Percentiles rank a stretch among this genome's conserved stretches.
Conservation (phyloP, 2,888 invertebrate species). For the Ypsolopha sequella region DNA sequence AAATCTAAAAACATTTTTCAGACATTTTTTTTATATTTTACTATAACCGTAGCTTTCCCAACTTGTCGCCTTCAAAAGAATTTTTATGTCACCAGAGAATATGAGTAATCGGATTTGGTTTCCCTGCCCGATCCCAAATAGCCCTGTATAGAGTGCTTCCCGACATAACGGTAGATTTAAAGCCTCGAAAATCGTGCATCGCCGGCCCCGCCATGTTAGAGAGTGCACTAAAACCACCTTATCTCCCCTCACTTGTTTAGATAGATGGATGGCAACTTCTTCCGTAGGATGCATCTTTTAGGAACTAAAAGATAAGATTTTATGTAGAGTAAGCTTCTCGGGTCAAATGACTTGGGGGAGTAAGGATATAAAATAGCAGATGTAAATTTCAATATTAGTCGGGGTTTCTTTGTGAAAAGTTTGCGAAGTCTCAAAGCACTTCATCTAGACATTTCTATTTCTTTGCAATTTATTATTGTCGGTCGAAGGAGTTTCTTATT, state of each 20-base stretch:
- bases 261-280: constrained; percentile 39
- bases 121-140: constrained; percentile 9
- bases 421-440: too few relatives aligned
- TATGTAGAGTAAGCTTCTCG: constrained; percentile 36
- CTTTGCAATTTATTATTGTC: too few relatives aligned
- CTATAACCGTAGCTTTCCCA: not conserved
- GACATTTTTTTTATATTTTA: not conserved
- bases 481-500: too few relatives aligned
- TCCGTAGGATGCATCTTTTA: constrained; percentile 52
- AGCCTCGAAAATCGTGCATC: constrained; percentile 34
- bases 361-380: not conserved
- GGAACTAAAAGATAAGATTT: constrained; percentile 46
- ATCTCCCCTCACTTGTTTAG: constrained; percentile 52
- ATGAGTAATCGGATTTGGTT: constrained; percentile 15
- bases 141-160: constrained; percentile 19
- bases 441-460: too few relatives aligned
- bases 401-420: too few relatives aligned
- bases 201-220: constrained; percentile 27
- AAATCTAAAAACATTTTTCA: not conserved
- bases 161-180: constrained; percentile 34
- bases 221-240: constrained; percentile 47
- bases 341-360: constrained; percentile 21
- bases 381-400: not conserved
- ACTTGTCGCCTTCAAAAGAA: not conserved
- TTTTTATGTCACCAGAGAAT: constrained; percentile 8